These are phyloP conservation scores for Columba janthina DNA, from an alignment of 2,113 vertebrate species.

Conservation along the genomic window DNA sequence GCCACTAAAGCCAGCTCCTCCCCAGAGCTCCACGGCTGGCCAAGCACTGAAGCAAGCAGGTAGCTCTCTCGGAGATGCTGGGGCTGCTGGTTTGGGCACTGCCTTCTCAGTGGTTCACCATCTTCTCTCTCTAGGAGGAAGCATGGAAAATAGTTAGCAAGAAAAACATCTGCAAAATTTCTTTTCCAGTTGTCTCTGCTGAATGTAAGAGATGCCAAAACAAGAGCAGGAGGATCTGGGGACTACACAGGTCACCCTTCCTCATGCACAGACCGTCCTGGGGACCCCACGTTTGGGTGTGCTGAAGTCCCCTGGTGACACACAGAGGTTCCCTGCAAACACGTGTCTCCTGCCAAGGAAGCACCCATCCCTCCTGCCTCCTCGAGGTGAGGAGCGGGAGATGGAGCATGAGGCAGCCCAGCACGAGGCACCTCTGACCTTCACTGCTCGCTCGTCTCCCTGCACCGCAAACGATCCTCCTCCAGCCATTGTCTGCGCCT, in stretches of 20 bases:
- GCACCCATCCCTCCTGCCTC: not conserved
- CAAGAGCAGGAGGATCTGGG: not conserved
- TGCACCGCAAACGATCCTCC: not conserved
- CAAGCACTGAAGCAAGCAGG: not conserved
- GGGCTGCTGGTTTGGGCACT: not conserved
- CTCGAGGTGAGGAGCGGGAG: not conserved
- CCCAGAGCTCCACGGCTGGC: not conserved
- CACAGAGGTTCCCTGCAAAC: not conserved
- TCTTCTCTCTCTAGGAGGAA: not conserved
- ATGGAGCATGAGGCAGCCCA: not conserved
- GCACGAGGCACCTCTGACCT: not conserved
- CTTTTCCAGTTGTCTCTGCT: not conserved
- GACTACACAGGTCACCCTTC: not conserved
- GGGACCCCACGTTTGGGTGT: not conserved
- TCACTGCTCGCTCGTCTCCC: not conserved
- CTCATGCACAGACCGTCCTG: not conserved
- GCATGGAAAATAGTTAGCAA: not conserved
- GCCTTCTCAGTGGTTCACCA: not conserved
- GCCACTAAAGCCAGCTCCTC: not conserved
- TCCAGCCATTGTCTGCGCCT: not conserved
- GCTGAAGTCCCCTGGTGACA: not conserved
- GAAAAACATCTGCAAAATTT: not conserved
- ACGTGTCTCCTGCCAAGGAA: accelerated
- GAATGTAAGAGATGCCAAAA: not conserved
- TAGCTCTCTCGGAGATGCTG: not conserved